Evolutionary conservation across 2,797 vertebrate species (phyloP), one percentile per base, ranked within the genome.

Genomic region (Scyliorhinus canicula): DNA sequence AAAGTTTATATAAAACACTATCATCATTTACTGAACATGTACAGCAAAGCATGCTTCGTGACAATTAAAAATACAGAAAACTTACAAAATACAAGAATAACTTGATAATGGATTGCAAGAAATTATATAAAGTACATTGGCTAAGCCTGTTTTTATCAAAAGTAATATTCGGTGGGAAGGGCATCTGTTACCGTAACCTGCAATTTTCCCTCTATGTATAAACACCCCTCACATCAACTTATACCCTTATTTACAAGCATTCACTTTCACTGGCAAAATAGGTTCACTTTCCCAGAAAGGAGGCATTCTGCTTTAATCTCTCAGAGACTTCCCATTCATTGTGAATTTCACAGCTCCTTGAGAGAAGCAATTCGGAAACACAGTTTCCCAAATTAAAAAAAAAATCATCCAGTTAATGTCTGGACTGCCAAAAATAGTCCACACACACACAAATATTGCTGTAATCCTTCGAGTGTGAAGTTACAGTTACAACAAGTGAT

Each of bases 171-270:
- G 12, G 31, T 67, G 11, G 28, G 65, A 50, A 26, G n/a, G 91
- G 1, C 55, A 91, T 57, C 71, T 0, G 6, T 82, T 52, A 57
- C 52, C 4, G 3, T 14, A 16, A 88, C 11, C 26, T 28, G 8
- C 47, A 31, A 21, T 55, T 57, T 35, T 24, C 85, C 26, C 85
- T 35, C 28, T 16, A 28, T 12, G 28, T 55, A 57, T 31, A 57
- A 88, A 35, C 31, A 40, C 40, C 65, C 12, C 40, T 31, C 65
- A 19, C 28, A 55, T 52, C 65, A 69, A 71, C 2, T 28, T 12
- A 47, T 50, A 90, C 65, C 67, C 47, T 52, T 94, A 94, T 94
- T 94, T 94, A 94, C 93, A 74, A 94, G 44, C 6, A 55, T 12
- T 50, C 31, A 74, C 28, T 71, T 71, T 52, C 67, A 55, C 6